Percentiles rank a stretch among this genome's conserved stretches.
Evolutionary conservation across 92 coral and sea anemone genomes (phyloP).

Genomic region (Epizoanthus ramosus): DNA sequence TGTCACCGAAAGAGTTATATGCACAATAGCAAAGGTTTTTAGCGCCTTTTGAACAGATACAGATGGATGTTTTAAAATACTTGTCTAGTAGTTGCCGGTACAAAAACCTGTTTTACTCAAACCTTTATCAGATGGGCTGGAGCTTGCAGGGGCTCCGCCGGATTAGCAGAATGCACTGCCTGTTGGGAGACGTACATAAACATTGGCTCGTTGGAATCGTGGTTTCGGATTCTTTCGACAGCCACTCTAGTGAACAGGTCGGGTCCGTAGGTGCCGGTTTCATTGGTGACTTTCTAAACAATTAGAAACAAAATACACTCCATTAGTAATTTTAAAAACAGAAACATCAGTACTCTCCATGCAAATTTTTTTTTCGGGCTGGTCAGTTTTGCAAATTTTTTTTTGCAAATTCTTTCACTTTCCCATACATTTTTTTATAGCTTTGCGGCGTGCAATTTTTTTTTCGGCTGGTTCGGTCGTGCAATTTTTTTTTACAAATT

Average conservation of each 20-base stretch:
- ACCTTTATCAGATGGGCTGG: conserved; percentile 74
- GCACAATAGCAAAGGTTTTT: too few species aligned
- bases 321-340: background rate
- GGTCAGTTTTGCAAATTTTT: too few species aligned
- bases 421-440: too few species aligned
- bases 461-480: too few species aligned
- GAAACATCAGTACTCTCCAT: background rate
- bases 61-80: background rate
- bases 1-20: too few species aligned
- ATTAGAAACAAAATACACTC: background rate
- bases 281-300: conserved; percentile 67
- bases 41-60: background rate
- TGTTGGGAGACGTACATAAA: conserved; percentile 91
- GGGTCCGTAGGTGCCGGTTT: conserved; percentile 80
- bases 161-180: conserved; percentile 91
- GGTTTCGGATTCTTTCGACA: conserved; percentile 77
- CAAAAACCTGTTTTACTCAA: background rate
- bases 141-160: conserved; percentile 84
- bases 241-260: conserved; percentile 86
- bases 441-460: too few species aligned
- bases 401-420: too few species aligned
- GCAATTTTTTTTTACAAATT: too few species aligned
- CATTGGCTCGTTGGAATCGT: conserved; percentile 71
- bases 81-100: background rate
- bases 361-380: too few species aligned